Conservation (phyloP, 2,888 invertebrate genomes). For the Diaphora mendica region DNA sequence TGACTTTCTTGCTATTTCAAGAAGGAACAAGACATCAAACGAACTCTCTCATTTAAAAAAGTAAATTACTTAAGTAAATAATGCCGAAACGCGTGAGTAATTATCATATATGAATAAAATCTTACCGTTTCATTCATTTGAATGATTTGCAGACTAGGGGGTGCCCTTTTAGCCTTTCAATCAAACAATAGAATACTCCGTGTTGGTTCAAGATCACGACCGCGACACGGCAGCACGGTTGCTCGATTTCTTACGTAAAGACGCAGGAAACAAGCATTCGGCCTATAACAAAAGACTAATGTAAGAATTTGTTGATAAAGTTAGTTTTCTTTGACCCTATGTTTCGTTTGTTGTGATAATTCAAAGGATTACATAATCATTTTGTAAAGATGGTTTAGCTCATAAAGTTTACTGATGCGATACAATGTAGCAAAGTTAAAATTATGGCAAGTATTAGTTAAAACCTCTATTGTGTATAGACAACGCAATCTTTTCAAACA, state of each 20-base stretch:
- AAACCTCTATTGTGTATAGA: neutral
- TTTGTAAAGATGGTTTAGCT: neutral
- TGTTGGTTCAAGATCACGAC: conserved; percentile 69
- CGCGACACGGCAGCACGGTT: conserved; percentile 45
- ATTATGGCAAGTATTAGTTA: neutral
- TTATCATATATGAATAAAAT: neutral
- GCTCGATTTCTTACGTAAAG: conserved; percentile 54
- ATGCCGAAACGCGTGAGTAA: neutral
- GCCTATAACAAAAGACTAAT: conserved; percentile 37
- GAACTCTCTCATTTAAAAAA: neutral
- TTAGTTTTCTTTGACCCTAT: conserved; percentile 24
- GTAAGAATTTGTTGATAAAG: conserved; percentile 32
- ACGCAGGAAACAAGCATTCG: conserved; percentile 41
- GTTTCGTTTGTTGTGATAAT: conserved; percentile 21
- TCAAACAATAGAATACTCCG: conserved; percentile 56
- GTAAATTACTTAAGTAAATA: no score
- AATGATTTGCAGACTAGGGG: conserved; percentile 12
- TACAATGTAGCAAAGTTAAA: neutral
- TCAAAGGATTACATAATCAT: conserved; percentile 7
- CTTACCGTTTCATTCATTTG: neutral
- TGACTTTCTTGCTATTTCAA: neutral
- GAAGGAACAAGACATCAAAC: neutral
- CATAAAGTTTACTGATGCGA: neutral
- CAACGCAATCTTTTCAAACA: neutral
- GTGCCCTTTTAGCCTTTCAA: conserved; percentile 44